Base-by-base conservation (phyloP, 2,888 invertebrate genomes). In the Odontomyia ornata region DNA sequence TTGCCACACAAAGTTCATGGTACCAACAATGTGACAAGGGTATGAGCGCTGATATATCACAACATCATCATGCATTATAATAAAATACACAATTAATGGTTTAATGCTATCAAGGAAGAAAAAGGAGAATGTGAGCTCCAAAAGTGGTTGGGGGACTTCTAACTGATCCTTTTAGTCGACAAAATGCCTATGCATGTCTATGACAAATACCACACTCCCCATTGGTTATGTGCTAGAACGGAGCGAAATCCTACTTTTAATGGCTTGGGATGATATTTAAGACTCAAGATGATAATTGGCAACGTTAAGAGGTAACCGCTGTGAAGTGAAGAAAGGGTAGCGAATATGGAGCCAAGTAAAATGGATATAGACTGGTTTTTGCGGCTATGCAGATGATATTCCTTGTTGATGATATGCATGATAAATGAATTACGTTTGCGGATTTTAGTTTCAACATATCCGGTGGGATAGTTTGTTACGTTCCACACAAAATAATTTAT, bases 271-370 rank as follows among this genome's bases (percentile, higher is more conserved):
- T 15, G 23, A 69, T 46, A 13, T 69, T 69, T 27, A 21, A n/a
- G 43, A 69, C 69, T 69, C 46, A 46, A 69, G 69, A 46, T 46
- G 69, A 47, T 69, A 69, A 69, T 69, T 69, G 69, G 43, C 46
- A 25, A 69, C 27, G 62, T 25, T 25, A 62, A 27, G 62, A 62
- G 25, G 15, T 27, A 27, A 15, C 62, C 62, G 27, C 62, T 62
- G 15, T 62, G 23, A 11, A 27, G 15, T 62, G 23, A 11, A 27
- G 69, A 46, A 36, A 36, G 36, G 36, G 23, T 69, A 69, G 18
- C 46, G 46, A 21, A 43, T 18, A 67, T 57, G 23, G n/a, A 36
- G 36, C 18, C 57, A 23, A 57, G 23, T 57, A 23, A 57, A 23
- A 57, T 65, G 30, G 69, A 18, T 15, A 23, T 46, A 69, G n/a